Conservation (phyloP, 1,140 invertebrate genomes). For the Aphaenogaster ashmeadi region DNA sequence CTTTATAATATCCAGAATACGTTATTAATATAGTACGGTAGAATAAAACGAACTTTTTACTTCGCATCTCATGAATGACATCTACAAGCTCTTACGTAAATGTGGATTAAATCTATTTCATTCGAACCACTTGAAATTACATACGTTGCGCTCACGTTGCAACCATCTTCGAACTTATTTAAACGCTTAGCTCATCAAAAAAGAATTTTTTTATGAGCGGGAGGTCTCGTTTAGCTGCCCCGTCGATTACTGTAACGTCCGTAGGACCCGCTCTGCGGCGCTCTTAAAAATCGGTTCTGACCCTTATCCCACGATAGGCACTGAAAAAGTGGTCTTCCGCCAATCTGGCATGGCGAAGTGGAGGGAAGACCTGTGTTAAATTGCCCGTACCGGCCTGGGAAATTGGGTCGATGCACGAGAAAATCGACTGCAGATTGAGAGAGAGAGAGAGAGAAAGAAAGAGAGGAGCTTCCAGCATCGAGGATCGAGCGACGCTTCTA, state of each 20-base stretch:
- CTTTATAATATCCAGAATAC: background rate
- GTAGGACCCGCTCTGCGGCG: slow-evolving; percentile 6
- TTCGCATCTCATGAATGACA: background rate
- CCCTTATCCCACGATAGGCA: slow-evolving; percentile 60
- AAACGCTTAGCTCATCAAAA: background rate
- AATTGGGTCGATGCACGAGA: slow-evolving; percentile 79
- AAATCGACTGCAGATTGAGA: slow-evolving; percentile 78
- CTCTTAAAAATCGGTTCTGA: slow-evolving; percentile 67
- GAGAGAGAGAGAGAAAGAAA: background rate
- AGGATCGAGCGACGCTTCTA: slow-evolving; percentile 69
- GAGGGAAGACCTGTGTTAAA: slow-evolving; percentile 72
- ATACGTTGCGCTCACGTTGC: slow-evolving; percentile 10
- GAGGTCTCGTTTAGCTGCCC: slow-evolving; percentile 16
- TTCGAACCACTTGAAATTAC: slow-evolving; percentile 27
- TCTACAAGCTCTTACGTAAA: background rate
- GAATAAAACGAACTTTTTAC: background rate
- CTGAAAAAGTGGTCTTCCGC: slow-evolving; percentile 50
- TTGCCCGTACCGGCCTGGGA: slow-evolving; percentile 73
- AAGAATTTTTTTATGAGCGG: slow-evolving; percentile 35
- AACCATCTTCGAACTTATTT: slow-evolving; percentile 6
- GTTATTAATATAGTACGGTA: background rate
- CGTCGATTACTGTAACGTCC: slow-evolving; percentile 48
- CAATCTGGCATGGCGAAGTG: slow-evolving; percentile 48
- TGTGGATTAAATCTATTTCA: background rate
- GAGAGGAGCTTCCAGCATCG: slow-evolving; percentile 63